phyloP scores from a whole-genome alignment of 2,888 invertebrate genomes.

The Calliphora vomitoria region DNA sequence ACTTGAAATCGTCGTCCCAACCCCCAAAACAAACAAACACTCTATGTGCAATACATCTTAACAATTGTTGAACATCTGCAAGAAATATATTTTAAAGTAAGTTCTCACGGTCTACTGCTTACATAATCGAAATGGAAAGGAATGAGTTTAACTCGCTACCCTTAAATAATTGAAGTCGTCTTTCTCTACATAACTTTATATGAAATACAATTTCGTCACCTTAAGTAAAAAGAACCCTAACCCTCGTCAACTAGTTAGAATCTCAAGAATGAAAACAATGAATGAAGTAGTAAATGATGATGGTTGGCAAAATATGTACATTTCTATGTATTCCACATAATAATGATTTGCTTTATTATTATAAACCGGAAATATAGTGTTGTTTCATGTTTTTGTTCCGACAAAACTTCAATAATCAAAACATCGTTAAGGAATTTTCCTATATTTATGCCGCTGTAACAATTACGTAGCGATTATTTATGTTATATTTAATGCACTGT shows the following conservation, averaged over 20 bases:
- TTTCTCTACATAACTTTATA: constrained; percentile 25
- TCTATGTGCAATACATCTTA: neutral
- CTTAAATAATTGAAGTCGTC: constrained; percentile 31
- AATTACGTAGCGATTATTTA: neutral
- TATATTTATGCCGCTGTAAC: neutral
- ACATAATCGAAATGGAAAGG: constrained; percentile 6
- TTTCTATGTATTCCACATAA: neutral
- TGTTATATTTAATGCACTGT: too few relatives aligned
- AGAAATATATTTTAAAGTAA: neutral
- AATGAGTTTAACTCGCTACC: constrained; percentile 24
- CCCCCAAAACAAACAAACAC: neutral
- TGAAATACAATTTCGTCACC: constrained; percentile 37
- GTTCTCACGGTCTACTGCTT: constrained; percentile 65
- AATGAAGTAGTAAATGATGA: neutral
- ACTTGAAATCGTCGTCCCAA: neutral
- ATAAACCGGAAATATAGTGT: constrained; percentile 37
- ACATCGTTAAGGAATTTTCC: constrained; percentile 1
- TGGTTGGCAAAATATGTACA: neutral
- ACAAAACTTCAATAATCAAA: constrained; percentile 13
- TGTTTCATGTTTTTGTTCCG: constrained; percentile 17
- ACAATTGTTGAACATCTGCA: constrained; percentile 60
- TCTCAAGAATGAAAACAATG: neutral
- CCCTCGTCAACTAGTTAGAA: constrained; percentile 1
- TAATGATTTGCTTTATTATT: neutral
- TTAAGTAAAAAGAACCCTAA: constrained; percentile 28